These are phyloP conservation scores for Achlya flavicornis DNA, from an alignment of 2,888 invertebrate species.

Conservation along the genomic window DNA sequence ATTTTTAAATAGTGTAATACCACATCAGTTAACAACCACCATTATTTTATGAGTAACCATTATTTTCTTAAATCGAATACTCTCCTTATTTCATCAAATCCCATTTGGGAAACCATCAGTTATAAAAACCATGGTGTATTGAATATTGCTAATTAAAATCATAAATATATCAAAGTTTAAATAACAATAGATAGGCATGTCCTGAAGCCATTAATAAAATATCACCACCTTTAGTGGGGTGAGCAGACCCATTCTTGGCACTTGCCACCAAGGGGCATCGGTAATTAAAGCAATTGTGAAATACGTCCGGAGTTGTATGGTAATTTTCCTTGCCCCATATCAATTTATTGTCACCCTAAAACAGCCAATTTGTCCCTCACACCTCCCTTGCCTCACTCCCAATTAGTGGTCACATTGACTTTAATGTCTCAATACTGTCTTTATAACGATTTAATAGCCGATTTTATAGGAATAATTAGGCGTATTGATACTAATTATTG, in stretches of 20 bases:
- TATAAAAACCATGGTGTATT: neutral
- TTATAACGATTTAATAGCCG: slow-evolving; percentile 44
- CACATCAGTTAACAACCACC: too few species aligned
- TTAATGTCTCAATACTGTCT: slow-evolving; percentile 67
- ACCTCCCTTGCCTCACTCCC: slow-evolving; percentile 57
- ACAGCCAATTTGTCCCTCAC: slow-evolving; percentile 73
- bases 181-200: neutral
- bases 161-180: neutral
- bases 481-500: slow-evolving; percentile 5
- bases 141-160: neutral
- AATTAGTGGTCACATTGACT: slow-evolving; percentile 72
- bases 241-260: slow-evolving; percentile 54
- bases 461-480: slow-evolving; percentile 44
- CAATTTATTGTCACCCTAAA: slow-evolving; percentile 81
- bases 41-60: too few species aligned
- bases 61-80: too few species aligned
- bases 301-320: slow-evolving; percentile 72
- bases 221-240: slow-evolving; percentile 37
- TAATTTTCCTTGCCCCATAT: slow-evolving; percentile 74
- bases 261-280: slow-evolving; percentile 57
- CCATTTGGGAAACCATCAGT: neutral
- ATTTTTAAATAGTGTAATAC: too few species aligned
- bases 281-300: slow-evolving; percentile 78
- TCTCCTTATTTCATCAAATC: neutral
- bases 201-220: slow-evolving; percentile 37